Percentiles rank a stretch among this genome's conserved stretches.
Evolutionary conservation across 2,888 invertebrate species (phyloP).

Genomic region (Petrolisthes cinctipes): DNA sequence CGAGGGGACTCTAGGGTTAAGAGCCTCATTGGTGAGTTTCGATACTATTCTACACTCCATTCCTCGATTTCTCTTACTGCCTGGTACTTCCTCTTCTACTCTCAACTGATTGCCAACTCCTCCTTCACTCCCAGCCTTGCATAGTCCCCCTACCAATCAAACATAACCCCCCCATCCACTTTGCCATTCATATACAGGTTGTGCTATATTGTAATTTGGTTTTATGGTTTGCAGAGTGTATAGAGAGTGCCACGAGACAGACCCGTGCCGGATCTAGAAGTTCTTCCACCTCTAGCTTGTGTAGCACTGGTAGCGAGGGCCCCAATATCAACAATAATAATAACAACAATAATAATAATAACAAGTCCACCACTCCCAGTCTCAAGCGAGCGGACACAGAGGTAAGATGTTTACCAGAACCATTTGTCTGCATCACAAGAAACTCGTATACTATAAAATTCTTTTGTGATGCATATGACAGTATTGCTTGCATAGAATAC

Average conservation of each 20-base stretch:
- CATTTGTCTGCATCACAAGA: not conserved
- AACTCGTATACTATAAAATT: too few species aligned
- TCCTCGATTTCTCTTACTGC: not conserved
- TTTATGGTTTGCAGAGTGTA: conserved; percentile 38
- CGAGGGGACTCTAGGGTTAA: conserved; percentile 64
- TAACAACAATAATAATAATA: conserved; percentile 68
- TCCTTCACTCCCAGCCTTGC: not conserved
- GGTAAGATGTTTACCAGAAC: conserved; percentile 67
- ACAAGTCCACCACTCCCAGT: conserved; percentile 58
- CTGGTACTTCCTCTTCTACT: not conserved
- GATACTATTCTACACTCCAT: not conserved
- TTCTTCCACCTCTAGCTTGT: conserved; percentile 58
- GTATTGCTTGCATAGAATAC: too few species aligned
- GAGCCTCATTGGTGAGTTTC: conserved; percentile 59
- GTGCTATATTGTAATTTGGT: too few species aligned
- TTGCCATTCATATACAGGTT: not conserved
- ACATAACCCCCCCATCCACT: not conserved
- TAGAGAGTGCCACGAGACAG: conserved; percentile 58
- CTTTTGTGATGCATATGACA: too few species aligned
- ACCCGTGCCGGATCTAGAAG: conserved; percentile 54
- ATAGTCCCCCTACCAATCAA: not conserved
- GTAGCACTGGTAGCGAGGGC: conserved; percentile 74
- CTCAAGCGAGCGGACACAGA: conserved; percentile 68
- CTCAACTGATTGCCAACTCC: not conserved
- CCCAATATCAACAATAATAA: conserved; percentile 64